Conservation (phyloP, 2,888 invertebrate species). For the Acleris holmiana region DNA sequence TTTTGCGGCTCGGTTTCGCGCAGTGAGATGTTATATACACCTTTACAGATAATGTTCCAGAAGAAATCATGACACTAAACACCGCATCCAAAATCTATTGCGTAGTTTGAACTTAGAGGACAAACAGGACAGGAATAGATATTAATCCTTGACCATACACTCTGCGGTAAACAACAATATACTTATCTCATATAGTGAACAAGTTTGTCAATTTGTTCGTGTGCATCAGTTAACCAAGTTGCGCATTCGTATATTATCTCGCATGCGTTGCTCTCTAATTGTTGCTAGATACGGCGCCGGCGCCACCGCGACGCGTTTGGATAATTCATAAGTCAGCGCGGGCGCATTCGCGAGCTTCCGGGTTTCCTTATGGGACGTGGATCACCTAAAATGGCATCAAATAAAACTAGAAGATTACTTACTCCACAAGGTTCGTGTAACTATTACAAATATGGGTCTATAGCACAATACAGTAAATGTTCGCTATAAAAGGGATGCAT, state of each 20-base stretch:
- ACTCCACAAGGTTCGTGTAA: constrained; percentile 19
- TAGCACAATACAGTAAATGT: too few relatives aligned
- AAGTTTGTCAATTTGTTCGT: too few relatives aligned
- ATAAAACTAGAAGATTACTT: constrained; percentile 43
- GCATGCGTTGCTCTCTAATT: constrained; percentile 57
- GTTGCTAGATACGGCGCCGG: constrained; percentile 51
- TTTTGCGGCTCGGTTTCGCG: too few relatives aligned
- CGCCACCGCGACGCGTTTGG: constrained; percentile 70
- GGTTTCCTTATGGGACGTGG: constrained; percentile 54
- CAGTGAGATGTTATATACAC: too few relatives aligned
- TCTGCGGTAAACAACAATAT: too few relatives aligned
- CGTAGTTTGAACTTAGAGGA: too few relatives aligned
- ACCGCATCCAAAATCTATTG: too few relatives aligned
- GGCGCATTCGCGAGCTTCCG: constrained; percentile 59
- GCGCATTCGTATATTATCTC: constrained; percentile 65
- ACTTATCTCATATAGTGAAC: constrained; percentile 4
- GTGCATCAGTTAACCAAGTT: constrained; percentile 38
- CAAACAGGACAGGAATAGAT: too few relatives aligned
- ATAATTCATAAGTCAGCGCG: constrained; percentile 76
- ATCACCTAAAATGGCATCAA: constrained; percentile 58
- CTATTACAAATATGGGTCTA: constrained; percentile 22
- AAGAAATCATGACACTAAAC: too few relatives aligned
- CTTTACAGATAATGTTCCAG: too few relatives aligned
- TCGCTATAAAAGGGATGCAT: too few relatives aligned
- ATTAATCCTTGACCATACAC: too few relatives aligned